These are phyloP conservation scores for Pachymerium ferrugineum DNA, from an alignment of 2,888 invertebrate species.

Conservation along the genomic window DNA sequence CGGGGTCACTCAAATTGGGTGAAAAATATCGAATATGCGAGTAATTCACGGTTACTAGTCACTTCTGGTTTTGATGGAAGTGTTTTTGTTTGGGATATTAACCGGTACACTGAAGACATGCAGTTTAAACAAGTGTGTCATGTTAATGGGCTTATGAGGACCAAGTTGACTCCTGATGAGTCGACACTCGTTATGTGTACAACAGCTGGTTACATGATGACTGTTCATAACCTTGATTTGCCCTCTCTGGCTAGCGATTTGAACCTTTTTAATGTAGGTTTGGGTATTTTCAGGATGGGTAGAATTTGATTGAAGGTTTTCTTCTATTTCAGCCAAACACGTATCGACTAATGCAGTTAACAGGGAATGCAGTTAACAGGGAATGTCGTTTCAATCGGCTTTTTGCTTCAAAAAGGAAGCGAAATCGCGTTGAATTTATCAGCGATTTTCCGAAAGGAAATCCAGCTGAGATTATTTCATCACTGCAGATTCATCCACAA, in stretches of 20 bases:
- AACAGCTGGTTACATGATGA: conserved; percentile 79
- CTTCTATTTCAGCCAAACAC: conserved; percentile 67
- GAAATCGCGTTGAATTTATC: conserved; percentile 83
- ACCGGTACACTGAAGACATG: conserved; percentile 70
- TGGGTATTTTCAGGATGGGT: too few species aligned
- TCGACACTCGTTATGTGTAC: conserved; percentile 85
- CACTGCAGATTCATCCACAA: conserved; percentile 81
- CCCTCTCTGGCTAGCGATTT: conserved; percentile 71
- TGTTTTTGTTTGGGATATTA: conserved; percentile 91
- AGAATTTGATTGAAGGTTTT: background rate
- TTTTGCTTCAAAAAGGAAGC: conserved; percentile 62
- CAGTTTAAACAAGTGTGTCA: conserved; percentile 77
- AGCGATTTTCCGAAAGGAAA: conserved; percentile 81
- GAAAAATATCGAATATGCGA: conserved; percentile 89
- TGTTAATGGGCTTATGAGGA: conserved; percentile 79
- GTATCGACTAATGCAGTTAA: conserved; percentile 82
- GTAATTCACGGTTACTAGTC: conserved; percentile 72
- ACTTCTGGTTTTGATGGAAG: conserved; percentile 91
- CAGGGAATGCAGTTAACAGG: conserved; percentile 71
- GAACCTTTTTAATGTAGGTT: conserved; percentile 69
- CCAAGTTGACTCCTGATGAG: conserved; percentile 77
- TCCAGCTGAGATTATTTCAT: conserved; percentile 84
- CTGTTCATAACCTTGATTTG: conserved; percentile 82
- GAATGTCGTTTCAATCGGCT: conserved; percentile 75
- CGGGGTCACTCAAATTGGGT: conserved; percentile 92